Conservation (phyloP, 1,140 invertebrate genomes). For the Tigriopus japonicus region DNA sequence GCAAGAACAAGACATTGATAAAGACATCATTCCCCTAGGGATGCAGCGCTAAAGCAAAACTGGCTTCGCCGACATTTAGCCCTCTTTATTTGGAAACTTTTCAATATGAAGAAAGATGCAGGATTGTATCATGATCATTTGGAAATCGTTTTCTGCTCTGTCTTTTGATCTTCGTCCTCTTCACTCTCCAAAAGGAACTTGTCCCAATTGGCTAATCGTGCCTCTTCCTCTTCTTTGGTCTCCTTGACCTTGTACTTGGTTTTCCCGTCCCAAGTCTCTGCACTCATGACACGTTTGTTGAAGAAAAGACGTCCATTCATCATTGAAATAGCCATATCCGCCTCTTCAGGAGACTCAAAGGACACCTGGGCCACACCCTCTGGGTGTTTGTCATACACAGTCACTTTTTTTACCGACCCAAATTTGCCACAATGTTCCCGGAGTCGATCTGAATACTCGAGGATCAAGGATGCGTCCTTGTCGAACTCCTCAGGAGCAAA, state of each 20-base stretch:
- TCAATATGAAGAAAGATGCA: too few relatives aligned
- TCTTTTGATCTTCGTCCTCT: not conserved
- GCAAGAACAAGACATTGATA: too few relatives aligned
- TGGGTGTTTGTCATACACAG: constrained; percentile 76
- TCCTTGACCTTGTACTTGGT: constrained; percentile 77
- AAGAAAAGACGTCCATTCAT: constrained; percentile 78
- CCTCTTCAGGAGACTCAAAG: constrained; percentile 73
- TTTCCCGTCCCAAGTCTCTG: constrained; percentile 83
- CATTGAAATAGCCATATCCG: constrained; percentile 66
- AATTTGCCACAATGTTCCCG: constrained; percentile 73
- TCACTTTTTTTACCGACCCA: constrained; percentile 77
- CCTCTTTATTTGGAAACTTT: too few relatives aligned
- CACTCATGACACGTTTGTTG: constrained; percentile 34
- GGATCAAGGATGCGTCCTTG: constrained; percentile 59
- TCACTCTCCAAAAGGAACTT: constrained; percentile 46
- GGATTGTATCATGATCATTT: too few relatives aligned
- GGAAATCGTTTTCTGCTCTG: too few relatives aligned
- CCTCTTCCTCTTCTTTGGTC: constrained; percentile 64
- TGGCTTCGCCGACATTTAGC: too few relatives aligned
- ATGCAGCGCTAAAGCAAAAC: too few relatives aligned
- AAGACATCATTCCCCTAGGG: too few relatives aligned
- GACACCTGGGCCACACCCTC: constrained; percentile 83
- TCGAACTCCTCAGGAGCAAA: constrained; percentile 81
- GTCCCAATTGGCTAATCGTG: constrained; percentile 69
- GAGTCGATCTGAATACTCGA: constrained; percentile 49